Evolutionary conservation across 2,113 vertebrate species (phyloP), one percentile per base, ranked within the genome.

Genomic region (Lipotes vexillifer): DNA sequence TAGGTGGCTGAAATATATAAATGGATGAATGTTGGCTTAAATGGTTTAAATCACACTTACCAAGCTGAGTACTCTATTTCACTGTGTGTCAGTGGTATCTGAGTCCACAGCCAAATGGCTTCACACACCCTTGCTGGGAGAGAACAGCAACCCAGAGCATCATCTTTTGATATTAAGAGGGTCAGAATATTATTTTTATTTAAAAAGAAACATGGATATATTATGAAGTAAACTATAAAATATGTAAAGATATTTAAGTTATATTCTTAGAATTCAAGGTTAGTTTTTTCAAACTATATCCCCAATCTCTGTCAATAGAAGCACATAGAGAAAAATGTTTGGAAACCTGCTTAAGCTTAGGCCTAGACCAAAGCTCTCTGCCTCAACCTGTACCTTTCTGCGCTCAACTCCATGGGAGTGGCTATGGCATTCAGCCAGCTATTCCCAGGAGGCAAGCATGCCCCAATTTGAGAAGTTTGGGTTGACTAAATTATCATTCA

Each of bases 21-120:
- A 36, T 59, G 29, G 23, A 52, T 59, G 29, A 31, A 52, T 44
- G 12, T 66, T 36, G 49, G 3, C 29, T 38, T 21, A 36, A 14
- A 66, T 31, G 49, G 2, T 17, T 36, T 21, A 36, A 14, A 5
- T 17, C 36, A 61, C 21, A 25, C 11, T 66, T 44, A 41, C 21
- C 36, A 66, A 68, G 84, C 29, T n/a, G 20, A 25, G 8, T 6
- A 15, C 23, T 23, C 12, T 31, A 18, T 44, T 55, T 38, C 0
- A 20, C 27, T 5, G 0, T 78, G 13, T 17, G 0, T 69, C 23
- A 17, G 18, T 13, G 15, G 3, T 10, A 2, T 33, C 27, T 69
- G 11, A 94, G 52, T 29, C 9, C 41, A 68, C 4, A 38, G 1
- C 5, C 52, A 52, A 52, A 52, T 52, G 52, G 52, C 52, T 52